Base-by-base conservation (phyloP, 2,113 vertebrate genomes). In the Leucopsar rothschildi region DNA sequence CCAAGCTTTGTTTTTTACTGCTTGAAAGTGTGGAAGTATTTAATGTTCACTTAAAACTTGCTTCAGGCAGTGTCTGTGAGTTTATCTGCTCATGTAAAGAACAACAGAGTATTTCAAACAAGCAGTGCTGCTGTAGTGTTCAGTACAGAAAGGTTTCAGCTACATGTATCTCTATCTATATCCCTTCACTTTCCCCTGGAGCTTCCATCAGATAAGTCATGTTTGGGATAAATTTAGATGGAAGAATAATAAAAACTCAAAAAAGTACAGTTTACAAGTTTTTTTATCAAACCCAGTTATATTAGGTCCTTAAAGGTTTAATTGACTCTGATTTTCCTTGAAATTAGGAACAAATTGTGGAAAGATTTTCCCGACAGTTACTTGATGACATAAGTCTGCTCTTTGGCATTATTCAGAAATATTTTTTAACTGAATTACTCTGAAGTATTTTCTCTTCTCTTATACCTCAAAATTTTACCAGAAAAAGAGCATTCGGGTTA, bases 21-120 rank as follows among this genome's bases (percentile, higher is more conserved):
- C 29, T 96, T 85, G 42, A 92, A 95, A 92, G 21, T 86, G 53
- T 81, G 33, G 88, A 92, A 90, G 52, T 77, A 63, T 95, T 95
- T 95, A 97, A 96, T 77, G 60, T 88, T 96, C 40, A 53, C 86
- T 95, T 93, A 86, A 91, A 85, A 93, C 83, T 96, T 89, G 93
- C 95, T 97, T 42, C n/a, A 68, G 96, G 96, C 84, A 66, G 24
- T 45, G 93, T 92, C 81, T 96, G 42, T 88, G 85, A 63, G 66
- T 91, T 95, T 95, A 92, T 96, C 86, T 93, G 31, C 25, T 95
- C 37, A 5, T 88, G 61, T 83, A 82, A 82, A 91, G 91, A 95
- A 87, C 22, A 88, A 40, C 39, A 76, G 70, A 88, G 13, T 40
- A 53, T 95, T 97, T 95, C 88, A 90, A 96, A 86, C 72, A 83